Conservation (phyloP, 2,888 invertebrate genomes). For the Resseliella maxima region DNA sequence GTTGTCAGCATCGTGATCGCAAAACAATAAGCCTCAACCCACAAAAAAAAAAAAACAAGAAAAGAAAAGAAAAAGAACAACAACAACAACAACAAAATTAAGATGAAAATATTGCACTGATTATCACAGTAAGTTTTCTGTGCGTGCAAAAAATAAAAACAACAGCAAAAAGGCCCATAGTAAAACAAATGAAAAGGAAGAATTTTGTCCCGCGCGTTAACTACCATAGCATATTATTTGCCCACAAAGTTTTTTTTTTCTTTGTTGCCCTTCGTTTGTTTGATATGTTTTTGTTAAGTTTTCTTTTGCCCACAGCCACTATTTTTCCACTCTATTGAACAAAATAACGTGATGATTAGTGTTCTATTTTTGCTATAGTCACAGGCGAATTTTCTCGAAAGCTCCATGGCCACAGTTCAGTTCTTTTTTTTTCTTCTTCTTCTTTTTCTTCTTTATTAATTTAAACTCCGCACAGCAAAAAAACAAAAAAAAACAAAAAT, state of each 20-base stretch:
- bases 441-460: neutral
- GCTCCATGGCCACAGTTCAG: constrained; percentile 15
- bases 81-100: too few species aligned
- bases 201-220: neutral
- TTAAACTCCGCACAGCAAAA: neutral
- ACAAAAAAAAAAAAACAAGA: too few species aligned
- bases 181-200: neutral
- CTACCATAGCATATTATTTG: neutral
- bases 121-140: neutral
- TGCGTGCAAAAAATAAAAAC: neutral
- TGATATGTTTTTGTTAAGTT: neutral
- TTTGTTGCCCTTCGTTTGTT: neutral
- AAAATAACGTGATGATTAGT: constrained; percentile 28
- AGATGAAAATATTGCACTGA: constrained; percentile 15
- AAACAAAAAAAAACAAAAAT: neutral
- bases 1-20: too few species aligned
- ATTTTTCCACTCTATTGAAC: constrained; percentile 38
- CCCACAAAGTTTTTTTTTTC: neutral
- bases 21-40: neutral
- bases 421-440: too few species aligned
- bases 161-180: neutral
- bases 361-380: neutral
- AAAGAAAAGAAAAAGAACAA: too few species aligned
- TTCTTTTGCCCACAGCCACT: neutral
- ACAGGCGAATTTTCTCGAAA: constrained; percentile 1